Evolutionary conservation across 1,140 invertebrate species (phyloP), one percentile per base, ranked within the genome.

Genomic region (Pissodes strobi): DNA sequence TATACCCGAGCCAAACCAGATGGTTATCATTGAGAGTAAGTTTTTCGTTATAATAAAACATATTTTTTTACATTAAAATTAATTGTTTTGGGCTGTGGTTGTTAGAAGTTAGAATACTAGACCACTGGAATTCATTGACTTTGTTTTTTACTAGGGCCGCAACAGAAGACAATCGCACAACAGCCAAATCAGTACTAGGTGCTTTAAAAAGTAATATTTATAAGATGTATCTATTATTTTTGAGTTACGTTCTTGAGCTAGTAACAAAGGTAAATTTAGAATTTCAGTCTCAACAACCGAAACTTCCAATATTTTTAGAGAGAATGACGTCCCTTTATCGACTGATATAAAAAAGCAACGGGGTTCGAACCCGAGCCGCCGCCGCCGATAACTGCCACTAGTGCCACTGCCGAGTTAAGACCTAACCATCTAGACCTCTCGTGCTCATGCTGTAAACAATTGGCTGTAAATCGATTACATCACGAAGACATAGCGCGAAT

Each of bases 171-270:
- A 25, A 53, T n/a, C 10, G 38, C 1, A 8, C 10, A n/a, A 39
- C 8, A 9, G 19, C 23, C 19, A 38, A 18, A 22, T 12, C 22
- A 21, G 57, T 63, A 5, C 38, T 39, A 1, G 17, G 15, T 56
- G 60, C 48, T n/a, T 23, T 61, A 39, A 61, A 52, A 30, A 64
- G 43, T 45, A 13, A 18, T n/a, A 34, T 64, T 8, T 64, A n/a
- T 58, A 57, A 64, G 19, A 2, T 64, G 4, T 64, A 58, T 56
- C 15, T 63, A 43, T n/a, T n/a, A n/a, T n/a, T n/a, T n/a, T n/a
- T n/a, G n/a, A n/a, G n/a, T n/a, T n/a, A n/a, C n/a, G n/a, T 56
- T 27, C 30, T 64, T 6, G 52, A 64, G n/a, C 10, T 58, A 17
- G 45, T 64, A 6, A 45, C 5, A 22, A 64, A 64, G 12, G 6